Evolutionary conservation across 64 coral and sea anemone genomes (phyloP), one percentile per base, ranked within the genome.

Genomic region (Stichodactyla mertensii): DNA sequence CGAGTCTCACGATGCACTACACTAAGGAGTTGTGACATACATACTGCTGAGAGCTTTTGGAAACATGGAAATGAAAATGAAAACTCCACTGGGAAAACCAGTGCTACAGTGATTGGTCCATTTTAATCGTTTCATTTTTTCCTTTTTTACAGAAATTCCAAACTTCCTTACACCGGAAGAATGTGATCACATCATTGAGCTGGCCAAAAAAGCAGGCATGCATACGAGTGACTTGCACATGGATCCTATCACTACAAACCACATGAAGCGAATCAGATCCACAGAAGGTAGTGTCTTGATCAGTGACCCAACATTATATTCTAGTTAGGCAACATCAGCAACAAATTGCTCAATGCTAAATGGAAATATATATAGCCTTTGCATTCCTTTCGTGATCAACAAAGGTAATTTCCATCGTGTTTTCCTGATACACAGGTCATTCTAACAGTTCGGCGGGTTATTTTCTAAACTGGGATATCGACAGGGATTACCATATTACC

Each of bases 391-490:
- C 36, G 36, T 45, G 36, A 45, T 45, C 22, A 55, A n/a, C 56
- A 5, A 20, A 55, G n/a, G 4, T 16, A 27, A 6, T 9, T 45
- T 61, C 14, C 5, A 69, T 61, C 13, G 54, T 71, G 15, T 55
- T 51, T 26, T 13, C 14, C 14, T 58, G 27, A 27, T 13, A 4
- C n/a, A 9, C 56, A 96, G 94, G 94, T 69, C 94, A 96, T 64
- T 89, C 94, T 8, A 96, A 96, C 61, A 96, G 91, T 58, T 85
- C 91, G 10, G 88, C 94, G 15, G 94, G 94, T 11, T 90, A 96
- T 55, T 96, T 92, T 92, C 85, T 87, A 13, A 96, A 92, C 18
- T 96, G 94, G 94, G 94, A 96, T 60, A 15, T 67, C 4, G 60
- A 96, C 54, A 66, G 22, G 66, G 94, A 96, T 85, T 87, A 79